Base-by-base conservation (phyloP, 2,888 invertebrate genomes). In the Tetrapedia diversipes region DNA sequence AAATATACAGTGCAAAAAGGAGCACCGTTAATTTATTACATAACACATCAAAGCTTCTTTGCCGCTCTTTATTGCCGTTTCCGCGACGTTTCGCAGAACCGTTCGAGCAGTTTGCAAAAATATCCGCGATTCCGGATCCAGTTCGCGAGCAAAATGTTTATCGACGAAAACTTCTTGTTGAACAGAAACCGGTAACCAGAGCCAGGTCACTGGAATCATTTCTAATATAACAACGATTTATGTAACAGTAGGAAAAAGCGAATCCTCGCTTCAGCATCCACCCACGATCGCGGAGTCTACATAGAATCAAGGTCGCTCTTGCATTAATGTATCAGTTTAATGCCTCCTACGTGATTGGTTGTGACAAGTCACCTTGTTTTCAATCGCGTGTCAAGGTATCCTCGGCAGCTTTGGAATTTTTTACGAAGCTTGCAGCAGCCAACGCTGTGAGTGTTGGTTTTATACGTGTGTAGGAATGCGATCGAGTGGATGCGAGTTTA, bases 311-410 rank as follows among this genome's bases (percentile, higher is more conserved):
- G 79, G 79, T 78, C 78, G 59, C 45, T 63, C n/a, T 68, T 79
- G 79, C 79, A 78, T 78, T 78, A 79, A 79, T 78, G 72, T 78
- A 79, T 51, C 78, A 73, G 65, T 61, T 68, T 73, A 72, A 68
- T 61, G 65, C 79, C 69, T 37, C 79, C 79, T 43, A 79, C 79
- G 68, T 43, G 73, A 79, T 79, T 69, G 79, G 49, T 54, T 64
- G 56, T 66, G 72, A 66, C 73, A 61, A 72, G 78, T 79, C 67
- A 77, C 79, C 79, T 79, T 78, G 79, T 79, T 78, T 79, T 43
- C 68, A 79, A 79, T 79, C 78, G 32, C 65, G 19, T 49, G 65
- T 79, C 79, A 79, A 79, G 79, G 78, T 79, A 63, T 64, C 56
- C 41, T 65, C 34, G 39, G 29, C 43, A n/a, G 29, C 49, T 41